phyloP scores from a whole-genome alignment of 2,113 vertebrate genomes.

The Orthonyx spaldingii region DNA sequence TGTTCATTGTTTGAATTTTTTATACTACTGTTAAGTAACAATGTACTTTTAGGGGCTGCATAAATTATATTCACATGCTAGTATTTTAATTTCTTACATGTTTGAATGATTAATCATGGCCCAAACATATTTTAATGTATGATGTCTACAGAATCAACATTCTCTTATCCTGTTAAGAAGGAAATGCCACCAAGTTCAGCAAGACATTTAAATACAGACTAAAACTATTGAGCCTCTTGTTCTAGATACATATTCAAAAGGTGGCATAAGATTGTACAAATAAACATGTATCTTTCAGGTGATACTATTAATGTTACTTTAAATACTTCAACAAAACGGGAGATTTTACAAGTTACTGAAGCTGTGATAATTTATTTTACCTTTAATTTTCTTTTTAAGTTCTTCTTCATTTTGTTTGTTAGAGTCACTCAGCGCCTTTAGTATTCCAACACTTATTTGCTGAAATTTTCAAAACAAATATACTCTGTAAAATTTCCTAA shows the following conservation, averaged over 20 bases:
- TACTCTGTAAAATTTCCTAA: conserved; percentile 8
- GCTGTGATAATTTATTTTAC: conserved; percentile 63
- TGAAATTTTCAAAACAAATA: conserved; percentile 68
- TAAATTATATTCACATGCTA: not conserved
- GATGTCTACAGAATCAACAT: not conserved
- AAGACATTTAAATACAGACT: not conserved
- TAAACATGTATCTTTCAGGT: not conserved
- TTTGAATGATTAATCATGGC: not conserved
- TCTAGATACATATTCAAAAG: not conserved
- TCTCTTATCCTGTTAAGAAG: not conserved
- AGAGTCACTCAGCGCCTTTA: conserved; percentile 78
- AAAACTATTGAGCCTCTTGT: not conserved
- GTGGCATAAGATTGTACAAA: not conserved
- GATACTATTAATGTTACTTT: not conserved
- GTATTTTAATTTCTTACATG: not conserved
- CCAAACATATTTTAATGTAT: not conserved
- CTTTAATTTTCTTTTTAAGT: conserved; percentile 85
- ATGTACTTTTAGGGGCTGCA: not conserved
- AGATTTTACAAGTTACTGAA: not conserved
- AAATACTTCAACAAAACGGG: not conserved
- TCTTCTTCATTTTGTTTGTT: conserved; percentile 80
- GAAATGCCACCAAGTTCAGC: not conserved
- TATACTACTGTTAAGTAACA: not conserved
- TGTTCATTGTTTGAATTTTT: not conserved
- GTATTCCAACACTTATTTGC: conserved; percentile 83